Conservation (phyloP, 2,797 vertebrate genomes). For the Notamacropus eugenii region DNA sequence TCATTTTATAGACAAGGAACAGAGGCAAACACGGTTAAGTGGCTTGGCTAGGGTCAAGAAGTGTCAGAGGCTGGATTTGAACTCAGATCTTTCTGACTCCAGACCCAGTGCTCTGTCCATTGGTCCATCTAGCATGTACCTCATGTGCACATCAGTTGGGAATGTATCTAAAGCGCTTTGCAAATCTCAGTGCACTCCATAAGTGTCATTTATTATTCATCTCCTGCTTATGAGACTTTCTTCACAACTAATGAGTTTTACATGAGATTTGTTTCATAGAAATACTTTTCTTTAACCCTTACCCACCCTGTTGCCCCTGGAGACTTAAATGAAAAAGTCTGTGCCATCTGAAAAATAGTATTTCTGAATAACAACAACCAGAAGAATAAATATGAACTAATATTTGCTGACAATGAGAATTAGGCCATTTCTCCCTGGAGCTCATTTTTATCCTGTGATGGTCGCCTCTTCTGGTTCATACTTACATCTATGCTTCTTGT, state of each 20-base stretch:
- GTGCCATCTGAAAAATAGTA: neutral
- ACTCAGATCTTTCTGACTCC: constrained; percentile 6
- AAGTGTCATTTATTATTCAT: neutral
- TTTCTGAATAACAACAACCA: neutral
- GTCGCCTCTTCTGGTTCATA: neutral
- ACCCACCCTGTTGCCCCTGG: constrained; percentile 5
- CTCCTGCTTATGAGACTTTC: constrained; percentile 17
- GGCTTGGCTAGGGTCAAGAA: too few species aligned
- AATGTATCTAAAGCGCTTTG: neutral
- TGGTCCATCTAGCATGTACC: too few species aligned
- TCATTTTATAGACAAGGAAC: too few species aligned
- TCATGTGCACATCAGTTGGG: too few species aligned
- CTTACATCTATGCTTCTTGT: neutral
- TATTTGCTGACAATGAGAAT: neutral
- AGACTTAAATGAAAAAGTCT: neutral
- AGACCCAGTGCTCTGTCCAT: neutral
- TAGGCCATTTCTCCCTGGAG: neutral
- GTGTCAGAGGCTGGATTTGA: neutral
- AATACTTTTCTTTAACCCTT: constrained; percentile 45
- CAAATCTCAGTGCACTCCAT: neutral
- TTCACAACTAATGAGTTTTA: constrained; percentile 36
- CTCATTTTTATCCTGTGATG: neutral
- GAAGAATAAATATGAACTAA: neutral
- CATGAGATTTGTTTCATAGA: constrained; percentile 29
- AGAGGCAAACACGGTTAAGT: too few species aligned